A percentile compares a stretch with the other conserved stretches of the same genome.
phyloP scores from a whole-genome alignment of 2,113 vertebrate genomes.

The Pedetes capensis region DNA sequence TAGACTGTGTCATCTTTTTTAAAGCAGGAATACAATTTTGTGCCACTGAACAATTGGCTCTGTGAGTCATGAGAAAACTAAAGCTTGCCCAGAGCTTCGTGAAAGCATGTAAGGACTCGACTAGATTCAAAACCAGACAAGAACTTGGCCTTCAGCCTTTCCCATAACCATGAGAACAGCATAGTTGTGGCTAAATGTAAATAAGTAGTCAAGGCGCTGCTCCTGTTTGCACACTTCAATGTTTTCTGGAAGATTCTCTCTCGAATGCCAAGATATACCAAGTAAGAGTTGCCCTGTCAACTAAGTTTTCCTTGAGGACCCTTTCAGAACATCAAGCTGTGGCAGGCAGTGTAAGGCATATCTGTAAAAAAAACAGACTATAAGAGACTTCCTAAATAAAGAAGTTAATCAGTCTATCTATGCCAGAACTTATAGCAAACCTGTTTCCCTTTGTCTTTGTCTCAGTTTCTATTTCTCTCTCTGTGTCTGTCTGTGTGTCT shows the following conservation, averaged over 20 bases:
- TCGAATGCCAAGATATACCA: background rate
- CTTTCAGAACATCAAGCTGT: slow-evolving; percentile 1
- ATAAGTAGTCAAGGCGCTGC: slow-evolving; percentile 16
- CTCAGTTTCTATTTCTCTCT: no score
- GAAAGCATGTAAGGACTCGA: slow-evolving; percentile 33
- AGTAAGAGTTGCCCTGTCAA: background rate
- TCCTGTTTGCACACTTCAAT: background rate
- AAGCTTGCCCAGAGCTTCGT: slow-evolving; percentile 20
- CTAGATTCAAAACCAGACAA: slow-evolving; percentile 35
- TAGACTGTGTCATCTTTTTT: slow-evolving; percentile 27
- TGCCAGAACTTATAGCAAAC: background rate
- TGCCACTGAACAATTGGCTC: background rate
- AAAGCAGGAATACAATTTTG: background rate
- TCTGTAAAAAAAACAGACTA: slow-evolving; percentile 54
- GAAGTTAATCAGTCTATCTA: background rate
- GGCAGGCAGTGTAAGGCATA: background rate
- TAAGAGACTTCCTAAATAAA: slow-evolving; percentile 52
- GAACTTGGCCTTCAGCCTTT: slow-evolving; percentile 34
- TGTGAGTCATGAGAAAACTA: slow-evolving; percentile 45
- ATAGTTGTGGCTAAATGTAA: background rate
- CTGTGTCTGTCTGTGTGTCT: no score
- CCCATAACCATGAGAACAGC: slow-evolving; percentile 6
- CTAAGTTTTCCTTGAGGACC: slow-evolving; percentile 6
- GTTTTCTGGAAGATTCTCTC: slow-evolving; percentile 5
- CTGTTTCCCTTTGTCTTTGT: background rate